phyloP scores from a whole-genome alignment of 2,888 invertebrate species.

The Chymomyza amoena region DNA sequence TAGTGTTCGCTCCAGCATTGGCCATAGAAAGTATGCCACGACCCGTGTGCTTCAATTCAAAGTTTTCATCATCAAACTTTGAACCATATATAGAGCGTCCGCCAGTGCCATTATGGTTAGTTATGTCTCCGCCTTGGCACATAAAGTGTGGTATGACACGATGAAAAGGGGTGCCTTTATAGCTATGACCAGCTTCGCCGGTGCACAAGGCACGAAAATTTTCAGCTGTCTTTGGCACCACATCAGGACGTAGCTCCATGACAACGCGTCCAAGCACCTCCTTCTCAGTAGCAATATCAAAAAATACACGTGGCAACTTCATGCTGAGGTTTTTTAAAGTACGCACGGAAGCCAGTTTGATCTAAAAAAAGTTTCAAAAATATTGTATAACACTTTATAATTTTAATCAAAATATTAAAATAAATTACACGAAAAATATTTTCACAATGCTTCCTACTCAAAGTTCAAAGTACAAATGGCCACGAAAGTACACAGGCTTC shows the following conservation, averaged over 20 bases:
- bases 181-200: constrained; percentile 95
- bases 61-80: constrained; percentile 98
- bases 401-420: not conserved
- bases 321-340: not conserved
- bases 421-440: not conserved
- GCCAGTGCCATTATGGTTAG: constrained; percentile 95
- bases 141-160: constrained; percentile 98
- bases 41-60: constrained; percentile 93
- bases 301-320: not conserved
- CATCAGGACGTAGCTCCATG: constrained; percentile 88
- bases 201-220: constrained; percentile 98
- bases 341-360: not conserved
- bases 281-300: constrained; percentile 40
- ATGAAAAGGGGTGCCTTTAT: constrained; percentile 95
- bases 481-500: not conserved
- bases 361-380: constrained; percentile 39
- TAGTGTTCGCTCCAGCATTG: constrained; percentile 96
- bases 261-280: constrained; percentile 41
- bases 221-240: constrained; percentile 95
- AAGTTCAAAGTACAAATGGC: not conserved
- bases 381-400: not conserved
- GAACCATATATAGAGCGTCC: constrained; percentile 97
- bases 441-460: constrained; percentile 23
- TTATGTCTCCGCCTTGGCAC: constrained; percentile 98
- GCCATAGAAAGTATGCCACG: constrained; percentile 97